Evolutionary conservation across 2,888 invertebrate species (phyloP).

Genomic region (Tetramorium bicarinatum): DNA sequence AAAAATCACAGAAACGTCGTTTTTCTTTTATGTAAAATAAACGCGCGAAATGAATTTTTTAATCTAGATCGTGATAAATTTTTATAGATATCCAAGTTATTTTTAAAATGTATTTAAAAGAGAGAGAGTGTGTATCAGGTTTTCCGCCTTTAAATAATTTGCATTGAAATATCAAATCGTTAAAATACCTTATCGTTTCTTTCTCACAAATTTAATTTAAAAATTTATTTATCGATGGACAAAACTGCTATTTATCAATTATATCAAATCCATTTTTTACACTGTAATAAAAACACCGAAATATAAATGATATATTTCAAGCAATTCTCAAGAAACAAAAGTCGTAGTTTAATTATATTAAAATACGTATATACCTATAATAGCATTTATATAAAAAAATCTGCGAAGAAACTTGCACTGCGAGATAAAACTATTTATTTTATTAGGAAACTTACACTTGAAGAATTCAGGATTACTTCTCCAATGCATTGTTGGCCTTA

Average conservation of each 20-base stretch:
- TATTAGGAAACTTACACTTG: conserved; percentile 17
- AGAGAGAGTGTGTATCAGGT: too few relatives aligned
- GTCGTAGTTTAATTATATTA: not conserved
- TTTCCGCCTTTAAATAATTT: not conserved
- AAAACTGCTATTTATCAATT: not conserved
- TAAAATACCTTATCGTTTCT: not conserved
- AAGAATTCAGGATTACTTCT: conserved; percentile 26
- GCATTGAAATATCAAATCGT: not conserved
- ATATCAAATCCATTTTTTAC: not conserved
- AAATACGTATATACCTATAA: not conserved
- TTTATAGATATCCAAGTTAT: not conserved
- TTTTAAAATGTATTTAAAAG: not conserved
- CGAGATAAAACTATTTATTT: not conserved
- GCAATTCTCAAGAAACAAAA: not conserved
- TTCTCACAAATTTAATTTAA: not conserved
- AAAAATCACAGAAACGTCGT: not conserved
- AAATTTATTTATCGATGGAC: not conserved
- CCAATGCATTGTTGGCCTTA: conserved; percentile 23
- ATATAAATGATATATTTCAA: not conserved
- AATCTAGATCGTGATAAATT: not conserved
- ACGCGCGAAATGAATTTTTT: not conserved
- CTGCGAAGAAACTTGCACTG: not conserved
- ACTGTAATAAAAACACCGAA: not conserved
- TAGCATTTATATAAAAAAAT: not conserved
- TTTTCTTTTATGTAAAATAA: not conserved